Conservation (phyloP, 2,888 invertebrate species). For the Tuta absoluta region DNA sequence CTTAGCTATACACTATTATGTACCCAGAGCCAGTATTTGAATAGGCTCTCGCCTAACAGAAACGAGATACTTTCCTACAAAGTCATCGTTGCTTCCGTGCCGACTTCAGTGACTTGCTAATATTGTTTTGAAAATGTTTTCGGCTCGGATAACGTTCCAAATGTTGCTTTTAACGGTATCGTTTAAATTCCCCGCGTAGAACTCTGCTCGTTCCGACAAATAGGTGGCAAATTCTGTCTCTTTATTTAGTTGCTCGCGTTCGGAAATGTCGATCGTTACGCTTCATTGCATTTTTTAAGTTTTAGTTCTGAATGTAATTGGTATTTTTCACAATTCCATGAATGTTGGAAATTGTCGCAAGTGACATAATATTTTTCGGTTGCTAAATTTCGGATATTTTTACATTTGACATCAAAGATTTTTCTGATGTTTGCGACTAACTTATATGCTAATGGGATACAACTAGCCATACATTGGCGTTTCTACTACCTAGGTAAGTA, state of each 20-base stretch:
- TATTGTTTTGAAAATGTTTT: constrained; percentile 27
- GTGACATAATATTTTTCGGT: too few relatives aligned
- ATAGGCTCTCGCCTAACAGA: not conserved
- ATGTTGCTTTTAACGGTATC: constrained; percentile 23
- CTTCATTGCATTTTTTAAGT: constrained; percentile 1
- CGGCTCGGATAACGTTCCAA: constrained; percentile 16
- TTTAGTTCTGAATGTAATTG: not conserved
- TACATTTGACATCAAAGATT: too few relatives aligned
- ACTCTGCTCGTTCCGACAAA: not conserved
- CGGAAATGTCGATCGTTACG: constrained; percentile 6
- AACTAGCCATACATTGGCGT: too few relatives aligned
- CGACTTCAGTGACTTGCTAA: constrained; percentile 18
- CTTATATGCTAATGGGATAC: too few relatives aligned
- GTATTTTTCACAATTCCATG: too few relatives aligned
- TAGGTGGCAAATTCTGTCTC: constrained; percentile 18
- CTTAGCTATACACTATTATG: not conserved
- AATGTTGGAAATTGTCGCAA: too few relatives aligned
- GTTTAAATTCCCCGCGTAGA: constrained; percentile 9
- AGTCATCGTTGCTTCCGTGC: constrained; percentile 10
- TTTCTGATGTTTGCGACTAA: too few relatives aligned
- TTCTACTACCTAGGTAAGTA: too few relatives aligned
- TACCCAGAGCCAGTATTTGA: not conserved
- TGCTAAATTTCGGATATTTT: too few relatives aligned
- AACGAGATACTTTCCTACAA: not conserved
- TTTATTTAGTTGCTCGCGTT: constrained; percentile 12